Percentiles rank a stretch among this genome's conserved stretches.
These are phyloP conservation scores for Intellagama lesueurii DNA, from an alignment of 2,797 vertebrate genomes.

Conservation along the genomic window DNA sequence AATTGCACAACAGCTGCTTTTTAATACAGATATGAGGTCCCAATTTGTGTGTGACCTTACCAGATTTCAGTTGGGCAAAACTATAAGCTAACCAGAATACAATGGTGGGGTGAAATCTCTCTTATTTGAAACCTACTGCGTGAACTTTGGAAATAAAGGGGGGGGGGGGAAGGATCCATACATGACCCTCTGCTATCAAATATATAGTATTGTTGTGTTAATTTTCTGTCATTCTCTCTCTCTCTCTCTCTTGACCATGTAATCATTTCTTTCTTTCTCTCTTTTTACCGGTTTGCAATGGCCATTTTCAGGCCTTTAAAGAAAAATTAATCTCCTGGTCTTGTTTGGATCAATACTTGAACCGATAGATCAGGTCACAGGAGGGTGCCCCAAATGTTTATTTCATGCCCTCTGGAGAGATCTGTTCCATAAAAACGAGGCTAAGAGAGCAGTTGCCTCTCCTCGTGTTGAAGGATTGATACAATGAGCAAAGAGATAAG, in stretches of 20 bases:
- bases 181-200: no score
- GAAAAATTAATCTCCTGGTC: constrained; percentile 19
- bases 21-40: neutral
- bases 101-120: no score
- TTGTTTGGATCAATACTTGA: constrained; percentile 31
- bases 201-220: neutral
- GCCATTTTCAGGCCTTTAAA: constrained; percentile 1
- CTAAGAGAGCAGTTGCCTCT: constrained; percentile 17
- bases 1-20: neutral
- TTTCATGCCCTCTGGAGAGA: neutral
- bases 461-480: neutral
- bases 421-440: neutral
- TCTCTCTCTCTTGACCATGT: neutral
- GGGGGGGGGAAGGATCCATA: no score
- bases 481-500: neutral
- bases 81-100: no score
- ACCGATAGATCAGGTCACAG: neutral
- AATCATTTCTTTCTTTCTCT: no score
- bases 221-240: neutral
- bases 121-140: no score
- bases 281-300: neutral
- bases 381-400: neutral
- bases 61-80: no score
- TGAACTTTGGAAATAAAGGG: no score
- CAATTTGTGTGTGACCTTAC: neutral